These are phyloP conservation scores for Hydractinia symbiolongicarpus DNA, from an alignment of 30 jellyfish, hydroid and myxozoan species.

Conservation along the genomic window DNA sequence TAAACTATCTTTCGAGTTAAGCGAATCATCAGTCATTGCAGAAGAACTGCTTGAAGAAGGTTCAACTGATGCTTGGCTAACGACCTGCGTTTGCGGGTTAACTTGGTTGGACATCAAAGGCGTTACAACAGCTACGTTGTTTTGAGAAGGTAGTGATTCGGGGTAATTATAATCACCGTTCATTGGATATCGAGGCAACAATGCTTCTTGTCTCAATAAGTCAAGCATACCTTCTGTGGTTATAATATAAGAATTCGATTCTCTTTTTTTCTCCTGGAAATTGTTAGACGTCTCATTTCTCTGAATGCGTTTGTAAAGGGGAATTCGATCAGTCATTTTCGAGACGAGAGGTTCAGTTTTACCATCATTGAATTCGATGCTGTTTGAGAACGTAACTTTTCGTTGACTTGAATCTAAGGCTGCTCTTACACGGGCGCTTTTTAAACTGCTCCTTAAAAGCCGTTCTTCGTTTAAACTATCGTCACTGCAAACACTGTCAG, in stretches of 20 bases:
- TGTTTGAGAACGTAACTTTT: conserved; percentile 64
- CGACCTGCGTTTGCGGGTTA: too few species aligned
- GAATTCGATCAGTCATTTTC: conserved; percentile 9
- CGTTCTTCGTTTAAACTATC: conserved; percentile 66
- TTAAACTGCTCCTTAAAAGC: conserved; percentile 51
- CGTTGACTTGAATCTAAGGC: conserved; percentile 38
- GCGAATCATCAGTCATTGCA: too few species aligned
- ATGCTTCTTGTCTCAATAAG: conserved; percentile 4
- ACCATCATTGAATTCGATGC: conserved; percentile 87
- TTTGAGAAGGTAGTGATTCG: conserved; percentile 27
- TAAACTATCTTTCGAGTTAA: too few species aligned
- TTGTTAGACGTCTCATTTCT: not conserved
- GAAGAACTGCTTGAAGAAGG: too few species aligned
- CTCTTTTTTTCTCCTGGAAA: not conserved
- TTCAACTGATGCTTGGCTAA: too few species aligned
- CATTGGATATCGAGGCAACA: conserved; percentile 22
- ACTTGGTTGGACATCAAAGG: too few species aligned
- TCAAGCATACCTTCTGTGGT: conserved; percentile 31
- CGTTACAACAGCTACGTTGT: too few species aligned
- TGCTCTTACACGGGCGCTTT: conserved; percentile 20
- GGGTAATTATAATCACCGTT: conserved; percentile 54
- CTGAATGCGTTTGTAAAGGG: conserved; percentile 11
- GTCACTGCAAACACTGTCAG: conserved; percentile 36
- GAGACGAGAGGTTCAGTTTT: not conserved
- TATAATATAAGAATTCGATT: not conserved